Evolutionary conservation across 2,113 vertebrate genomes (phyloP).

Genomic region (Centrocercus urophasianus): DNA sequence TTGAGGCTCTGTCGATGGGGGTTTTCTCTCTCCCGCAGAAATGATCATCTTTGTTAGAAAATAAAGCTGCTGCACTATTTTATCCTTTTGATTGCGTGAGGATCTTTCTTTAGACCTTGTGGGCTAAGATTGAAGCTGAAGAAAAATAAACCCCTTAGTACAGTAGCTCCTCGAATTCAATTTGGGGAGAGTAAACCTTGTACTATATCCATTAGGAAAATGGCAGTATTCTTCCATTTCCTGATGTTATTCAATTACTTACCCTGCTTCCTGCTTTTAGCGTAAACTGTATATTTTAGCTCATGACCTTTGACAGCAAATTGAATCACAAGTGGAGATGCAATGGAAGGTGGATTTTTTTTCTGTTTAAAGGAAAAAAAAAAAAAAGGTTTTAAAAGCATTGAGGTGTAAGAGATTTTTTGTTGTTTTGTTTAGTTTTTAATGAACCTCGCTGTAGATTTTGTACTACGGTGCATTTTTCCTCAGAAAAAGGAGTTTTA

Average conservation of each 20-base stretch:
- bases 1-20: constrained; percentile 27
- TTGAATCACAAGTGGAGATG: constrained; percentile 64
- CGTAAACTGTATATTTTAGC: constrained; percentile 76
- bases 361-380: background rate
- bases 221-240: constrained; percentile 72
- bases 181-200: constrained; percentile 72
- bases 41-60: constrained; percentile 61
- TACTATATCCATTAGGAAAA: constrained; percentile 76
- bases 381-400: constrained; percentile 46
- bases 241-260: constrained; percentile 76
- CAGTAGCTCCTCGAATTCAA: constrained; percentile 72
- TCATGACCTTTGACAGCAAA: constrained; percentile 71
- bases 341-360: background rate
- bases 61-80: constrained; percentile 57
- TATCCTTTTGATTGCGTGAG: constrained; percentile 49
- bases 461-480: constrained; percentile 47
- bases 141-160: constrained; percentile 62
- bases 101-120: constrained; percentile 43
- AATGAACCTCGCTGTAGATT: constrained; percentile 10
- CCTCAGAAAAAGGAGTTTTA: constrained; percentile 32
- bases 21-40: constrained; percentile 45
- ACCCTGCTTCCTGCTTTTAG: constrained; percentile 62
- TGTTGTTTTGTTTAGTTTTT: background rate
- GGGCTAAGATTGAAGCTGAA: constrained; percentile 54
- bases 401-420: constrained; percentile 22